phyloP scores from a whole-genome alignment of 2,888 invertebrate genomes.

The Diarsia rubi region DNA sequence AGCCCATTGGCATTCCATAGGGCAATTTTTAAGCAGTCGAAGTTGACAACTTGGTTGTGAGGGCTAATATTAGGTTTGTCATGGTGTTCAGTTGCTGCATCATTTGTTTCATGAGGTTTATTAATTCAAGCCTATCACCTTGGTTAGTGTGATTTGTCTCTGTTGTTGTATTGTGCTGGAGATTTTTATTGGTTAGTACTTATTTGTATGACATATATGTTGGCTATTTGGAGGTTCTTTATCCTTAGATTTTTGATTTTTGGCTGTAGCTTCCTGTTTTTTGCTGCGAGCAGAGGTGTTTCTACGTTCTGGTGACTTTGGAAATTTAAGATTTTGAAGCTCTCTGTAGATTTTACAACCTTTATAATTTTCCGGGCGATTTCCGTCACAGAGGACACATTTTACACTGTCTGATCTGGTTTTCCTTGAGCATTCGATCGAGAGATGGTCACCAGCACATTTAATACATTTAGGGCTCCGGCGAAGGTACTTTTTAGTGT shows the following conservation, averaged over 20 bases:
- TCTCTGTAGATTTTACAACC: background rate
- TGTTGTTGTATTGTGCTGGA: background rate
- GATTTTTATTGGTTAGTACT: too few species aligned
- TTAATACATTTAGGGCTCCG: too few species aligned
- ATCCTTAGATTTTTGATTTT: too few species aligned
- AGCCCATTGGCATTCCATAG: constrained; percentile 66
- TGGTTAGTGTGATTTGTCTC: constrained; percentile 8
- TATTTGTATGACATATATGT: too few species aligned
- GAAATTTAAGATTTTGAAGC: background rate
- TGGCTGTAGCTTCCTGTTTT: too few species aligned
- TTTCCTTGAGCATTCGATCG: background rate
- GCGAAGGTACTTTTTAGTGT: too few species aligned
- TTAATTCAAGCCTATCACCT: constrained; percentile 8
- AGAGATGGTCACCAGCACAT: too few species aligned
- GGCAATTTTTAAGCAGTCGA: constrained; percentile 41
- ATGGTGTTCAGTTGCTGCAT: constrained; percentile 19
- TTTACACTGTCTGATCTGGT: too few species aligned
- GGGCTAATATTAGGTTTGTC: constrained; percentile 21
- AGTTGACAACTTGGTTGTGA: constrained; percentile 29
- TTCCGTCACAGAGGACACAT: background rate
- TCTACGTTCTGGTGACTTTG: background rate
- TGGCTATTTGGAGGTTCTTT: too few species aligned
- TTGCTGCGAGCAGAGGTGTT: too few species aligned
- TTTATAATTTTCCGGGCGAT: background rate
- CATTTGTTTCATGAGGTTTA: constrained; percentile 9